phyloP scores from a whole-genome alignment of 2,888 invertebrate species.

The Gasteruption jaculator region DNA sequence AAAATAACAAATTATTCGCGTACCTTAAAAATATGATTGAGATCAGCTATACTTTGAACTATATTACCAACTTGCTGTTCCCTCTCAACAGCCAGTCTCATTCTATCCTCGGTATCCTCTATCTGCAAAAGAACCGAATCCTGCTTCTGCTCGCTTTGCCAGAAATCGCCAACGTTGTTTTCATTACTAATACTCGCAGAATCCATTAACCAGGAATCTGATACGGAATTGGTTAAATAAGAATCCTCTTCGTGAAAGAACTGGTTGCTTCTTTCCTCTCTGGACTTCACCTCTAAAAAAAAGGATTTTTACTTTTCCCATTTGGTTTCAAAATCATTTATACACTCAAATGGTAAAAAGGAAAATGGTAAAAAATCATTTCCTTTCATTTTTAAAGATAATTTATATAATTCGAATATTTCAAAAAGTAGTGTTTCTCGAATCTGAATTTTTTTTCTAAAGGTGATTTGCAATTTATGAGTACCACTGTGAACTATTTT shows the following conservation, averaged over 20 bases:
- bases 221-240: constrained; percentile 37
- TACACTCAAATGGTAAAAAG: too few relatives aligned
- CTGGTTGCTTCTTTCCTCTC: constrained; percentile 86
- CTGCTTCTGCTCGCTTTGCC: constrained; percentile 61
- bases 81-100: constrained; percentile 66
- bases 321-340: too few relatives aligned
- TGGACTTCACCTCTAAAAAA: constrained; percentile 72
- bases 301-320: too few relatives aligned
- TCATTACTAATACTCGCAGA: constrained; percentile 55
- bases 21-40: constrained; percentile 90
- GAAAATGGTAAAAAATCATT: too few relatives aligned
- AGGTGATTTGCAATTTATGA: too few relatives aligned
- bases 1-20: constrained; percentile 11
- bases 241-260: constrained; percentile 68
- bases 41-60: constrained; percentile 86
- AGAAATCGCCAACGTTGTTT: constrained; percentile 28
- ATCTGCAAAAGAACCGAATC: constrained; percentile 61
- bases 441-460: too few relatives aligned
- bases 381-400: too few relatives aligned
- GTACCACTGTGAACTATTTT: too few relatives aligned
- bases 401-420: too few relatives aligned
- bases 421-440: too few relatives aligned
- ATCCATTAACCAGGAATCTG: constrained; percentile 47
- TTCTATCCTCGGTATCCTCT: constrained; percentile 72
- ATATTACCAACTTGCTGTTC: constrained; percentile 89